These are phyloP conservation scores for Pempheris klunzingeri DNA, from an alignment of 2,797 vertebrate species.

Conservation along the genomic window DNA sequence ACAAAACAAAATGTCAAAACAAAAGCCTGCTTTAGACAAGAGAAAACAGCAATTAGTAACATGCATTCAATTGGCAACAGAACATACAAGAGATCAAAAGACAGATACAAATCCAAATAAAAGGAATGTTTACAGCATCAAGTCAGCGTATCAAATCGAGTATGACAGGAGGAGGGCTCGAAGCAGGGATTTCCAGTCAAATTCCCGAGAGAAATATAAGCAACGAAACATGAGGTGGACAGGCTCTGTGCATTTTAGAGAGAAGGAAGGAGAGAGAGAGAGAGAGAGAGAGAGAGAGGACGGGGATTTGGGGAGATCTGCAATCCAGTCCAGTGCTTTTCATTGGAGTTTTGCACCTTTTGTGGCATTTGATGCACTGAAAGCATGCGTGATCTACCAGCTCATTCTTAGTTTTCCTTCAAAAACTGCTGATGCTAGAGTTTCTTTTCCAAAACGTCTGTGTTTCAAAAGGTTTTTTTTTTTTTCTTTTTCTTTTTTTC, in stretches of 20 bases:
- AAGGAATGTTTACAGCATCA: slow-evolving; percentile 85
- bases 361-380: slow-evolving; percentile 12
- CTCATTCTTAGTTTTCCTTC: slow-evolving; percentile 12
- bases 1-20: slow-evolving; percentile 48
- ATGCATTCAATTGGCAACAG: slow-evolving; percentile 75
- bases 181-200: slow-evolving; percentile 75
- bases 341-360: slow-evolving; percentile 21
- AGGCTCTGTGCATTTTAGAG: slow-evolving; percentile 32
- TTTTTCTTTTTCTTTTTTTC: too few species aligned
- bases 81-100: slow-evolving; percentile 69
- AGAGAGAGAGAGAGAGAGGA: too few species aligned
- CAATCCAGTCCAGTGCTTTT: slow-evolving; percentile 39
- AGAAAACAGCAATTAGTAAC: slow-evolving; percentile 68
- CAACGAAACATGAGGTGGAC: slow-evolving; percentile 66
- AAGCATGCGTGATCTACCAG: neutral
- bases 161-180: slow-evolving; percentile 57
- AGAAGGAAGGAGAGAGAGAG: too few species aligned
- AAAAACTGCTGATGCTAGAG: neutral
- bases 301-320: slow-evolving; percentile 20
- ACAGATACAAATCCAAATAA: slow-evolving; percentile 68
- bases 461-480: neutral
- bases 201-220: slow-evolving; percentile 61
- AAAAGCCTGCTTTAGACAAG: slow-evolving; percentile 62
- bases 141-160: slow-evolving; percentile 65
- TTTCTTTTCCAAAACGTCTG: neutral